These are phyloP conservation scores for Lysiphlebus fabarum DNA, from an alignment of 1,140 invertebrate species.

Conservation along the genomic window DNA sequence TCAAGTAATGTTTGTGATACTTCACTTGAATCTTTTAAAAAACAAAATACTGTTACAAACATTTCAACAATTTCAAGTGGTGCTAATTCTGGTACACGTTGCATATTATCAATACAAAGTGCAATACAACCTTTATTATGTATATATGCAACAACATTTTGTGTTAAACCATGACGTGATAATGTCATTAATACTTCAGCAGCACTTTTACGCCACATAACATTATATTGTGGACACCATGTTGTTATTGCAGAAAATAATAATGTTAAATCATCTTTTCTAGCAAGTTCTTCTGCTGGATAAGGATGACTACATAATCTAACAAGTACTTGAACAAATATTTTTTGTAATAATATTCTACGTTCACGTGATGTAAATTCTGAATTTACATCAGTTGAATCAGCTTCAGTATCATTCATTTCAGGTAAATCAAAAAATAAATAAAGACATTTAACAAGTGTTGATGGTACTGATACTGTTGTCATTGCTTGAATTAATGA, in stretches of 20 bases:
- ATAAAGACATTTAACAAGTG: conserved; percentile 97
- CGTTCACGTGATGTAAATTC: conserved; percentile 90
- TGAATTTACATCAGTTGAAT: conserved; percentile 69
- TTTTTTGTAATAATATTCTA: conserved; percentile 89
- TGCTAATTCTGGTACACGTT: conserved; percentile 84
- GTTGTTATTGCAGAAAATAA: conserved; percentile 96
- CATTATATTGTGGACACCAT: conserved; percentile 87
- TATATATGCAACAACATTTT: conserved; percentile 92
- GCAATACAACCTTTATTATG: conserved; percentile 95
- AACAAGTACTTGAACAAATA: conserved; percentile 96
- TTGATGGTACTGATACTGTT: conserved; percentile 90
- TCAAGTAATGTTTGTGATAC: conserved; percentile 91
- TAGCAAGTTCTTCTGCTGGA: conserved; percentile 92
- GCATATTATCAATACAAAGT: conserved; percentile 95
- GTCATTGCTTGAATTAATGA: conserved; percentile 89
- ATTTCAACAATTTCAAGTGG: conserved; percentile 97
- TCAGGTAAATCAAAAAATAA: conserved; percentile 96
- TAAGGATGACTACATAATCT: conserved; percentile 86
- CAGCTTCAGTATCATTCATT: conserved; percentile 77
- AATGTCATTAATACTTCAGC: conserved; percentile 95
- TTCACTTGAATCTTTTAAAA: conserved; percentile 97
- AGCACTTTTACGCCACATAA: conserved; percentile 94
- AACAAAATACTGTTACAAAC: conserved; percentile 97
- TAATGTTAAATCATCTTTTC: conserved; percentile 93
- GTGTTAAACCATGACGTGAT: conserved; percentile 88